These are phyloP conservation scores for Cecropterus lyciades DNA, from an alignment of 1,140 invertebrate genomes.

Conservation along the genomic window DNA sequence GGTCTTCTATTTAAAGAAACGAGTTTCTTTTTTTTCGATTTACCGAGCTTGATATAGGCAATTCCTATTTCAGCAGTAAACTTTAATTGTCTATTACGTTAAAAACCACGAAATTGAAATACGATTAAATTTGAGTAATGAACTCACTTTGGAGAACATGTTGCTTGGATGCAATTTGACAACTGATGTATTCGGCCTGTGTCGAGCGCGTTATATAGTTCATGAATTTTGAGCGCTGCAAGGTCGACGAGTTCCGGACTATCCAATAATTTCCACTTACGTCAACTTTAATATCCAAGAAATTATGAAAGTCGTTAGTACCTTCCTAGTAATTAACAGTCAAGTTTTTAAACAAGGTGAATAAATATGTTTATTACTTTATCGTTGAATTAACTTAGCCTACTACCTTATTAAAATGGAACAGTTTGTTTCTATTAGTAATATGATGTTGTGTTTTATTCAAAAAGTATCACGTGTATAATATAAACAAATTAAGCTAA, in stretches of 20 bases:
- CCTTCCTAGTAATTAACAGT: background rate
- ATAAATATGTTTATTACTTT: background rate
- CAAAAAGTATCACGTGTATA: too few relatives aligned
- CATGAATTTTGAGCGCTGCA: slow-evolving; percentile 36
- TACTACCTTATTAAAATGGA: too few relatives aligned
- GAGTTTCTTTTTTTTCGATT: too few relatives aligned
- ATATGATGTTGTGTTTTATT: too few relatives aligned
- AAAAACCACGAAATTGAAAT: background rate
- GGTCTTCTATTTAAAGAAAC: too few relatives aligned
- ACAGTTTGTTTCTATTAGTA: too few relatives aligned
- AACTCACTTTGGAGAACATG: slow-evolving; percentile 49
- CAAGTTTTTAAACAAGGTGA: background rate
- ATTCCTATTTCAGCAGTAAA: too few relatives aligned
- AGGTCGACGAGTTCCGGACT: slow-evolving; percentile 41
- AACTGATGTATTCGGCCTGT: slow-evolving; percentile 45
- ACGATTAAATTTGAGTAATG: slow-evolving; percentile 2
- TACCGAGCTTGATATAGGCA: too few relatives aligned
- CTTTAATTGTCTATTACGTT: too few relatives aligned
- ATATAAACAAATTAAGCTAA: too few relatives aligned
- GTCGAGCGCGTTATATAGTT: slow-evolving; percentile 44
- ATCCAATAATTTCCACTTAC: slow-evolving; percentile 23
- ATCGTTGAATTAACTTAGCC: too few relatives aligned
- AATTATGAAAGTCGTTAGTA: slow-evolving; percentile 15
- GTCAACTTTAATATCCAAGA: slow-evolving; percentile 6
- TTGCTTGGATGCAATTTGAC: slow-evolving; percentile 43